Percentiles rank a stretch among this genome's conserved stretches.
These are phyloP conservation scores for Centruroides vittatus DNA, from an alignment of 1,140 invertebrate species.

Conservation along the genomic window DNA sequence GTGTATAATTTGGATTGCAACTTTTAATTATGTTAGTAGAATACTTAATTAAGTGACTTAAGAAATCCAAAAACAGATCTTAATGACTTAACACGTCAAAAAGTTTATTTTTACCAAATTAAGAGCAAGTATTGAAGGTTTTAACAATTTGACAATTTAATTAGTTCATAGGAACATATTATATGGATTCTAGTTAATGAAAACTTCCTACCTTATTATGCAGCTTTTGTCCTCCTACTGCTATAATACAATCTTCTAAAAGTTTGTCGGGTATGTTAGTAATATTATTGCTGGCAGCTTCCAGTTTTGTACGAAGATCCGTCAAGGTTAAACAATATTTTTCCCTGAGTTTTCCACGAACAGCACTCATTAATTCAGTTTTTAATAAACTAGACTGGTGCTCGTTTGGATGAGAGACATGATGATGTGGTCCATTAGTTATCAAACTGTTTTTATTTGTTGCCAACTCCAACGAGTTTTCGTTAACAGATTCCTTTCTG, in stretches of 20 bases:
- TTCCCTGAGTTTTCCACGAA: not conserved
- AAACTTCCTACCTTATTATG: constrained; percentile 15
- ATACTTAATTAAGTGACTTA: too few species aligned
- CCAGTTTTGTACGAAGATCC: not conserved
- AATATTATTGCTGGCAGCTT: constrained; percentile 1
- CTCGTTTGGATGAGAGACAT: not conserved
- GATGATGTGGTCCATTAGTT: not conserved
- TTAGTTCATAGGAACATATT: too few species aligned
- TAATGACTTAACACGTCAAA: too few species aligned
- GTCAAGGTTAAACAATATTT: not conserved
- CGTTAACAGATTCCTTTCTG: too few species aligned
- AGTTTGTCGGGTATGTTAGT: constrained; percentile 6
- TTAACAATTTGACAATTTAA: too few species aligned
- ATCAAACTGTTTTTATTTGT: not conserved
- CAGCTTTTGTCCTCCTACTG: constrained; percentile 5
- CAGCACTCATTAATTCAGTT: not conserved
- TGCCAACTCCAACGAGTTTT: too few species aligned
- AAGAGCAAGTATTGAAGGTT: too few species aligned
- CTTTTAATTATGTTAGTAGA: too few species aligned
- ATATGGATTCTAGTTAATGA: too few species aligned
- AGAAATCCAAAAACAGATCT: too few species aligned
- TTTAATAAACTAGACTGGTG: not conserved
- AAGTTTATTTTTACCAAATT: too few species aligned
- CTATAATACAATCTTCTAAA: constrained; percentile 3
- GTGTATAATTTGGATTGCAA: too few species aligned